Evolutionary conservation across 2,113 vertebrate species (phyloP), one percentile per base, ranked within the genome.

Genomic region (Pollachius pollachius): DNA sequence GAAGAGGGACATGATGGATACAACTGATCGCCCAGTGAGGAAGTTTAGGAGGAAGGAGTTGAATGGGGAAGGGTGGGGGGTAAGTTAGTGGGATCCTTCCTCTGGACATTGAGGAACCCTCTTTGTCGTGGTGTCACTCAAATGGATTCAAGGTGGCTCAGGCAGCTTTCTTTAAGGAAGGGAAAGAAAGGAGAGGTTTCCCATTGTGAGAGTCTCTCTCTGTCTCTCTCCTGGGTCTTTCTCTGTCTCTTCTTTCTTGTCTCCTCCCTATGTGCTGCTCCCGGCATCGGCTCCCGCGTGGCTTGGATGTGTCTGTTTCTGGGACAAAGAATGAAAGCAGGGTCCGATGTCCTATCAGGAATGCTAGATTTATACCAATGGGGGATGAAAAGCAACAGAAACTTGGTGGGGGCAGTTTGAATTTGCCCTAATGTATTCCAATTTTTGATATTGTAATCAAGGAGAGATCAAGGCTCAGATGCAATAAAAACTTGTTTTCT

Each of bases 1-100:
- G 94, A 96, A 95, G 92, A 91, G 86, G 82, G 91, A 90, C 77
- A 93, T 95, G 96, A 96, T 94, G 92, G 94, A 96, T 94, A 92
- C 94, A 93, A 92, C 92, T 93, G 93, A 89, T 94, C 92, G 89
- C 92, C 92, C 86, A 68, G 80, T 85, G 86, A 96, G 95, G 95
- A 97, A 96, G 94, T 94, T 84, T 77, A 15, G 80, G 82, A 81
- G 79, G 75, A 85, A 72, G 78, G 70, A 84, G 61, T 68, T 48
- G 41, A 48, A 68, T 69, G 71, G 84, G 82, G 58, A 83, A 41
- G 92, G 83, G 54, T 17, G 54, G 54, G 54, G 17, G 54, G 54
- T 57, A 17, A 57, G 54, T 3, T 16, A n/a, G 52, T 17, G 90
- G 93, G 90, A 85, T 88, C 86, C 90, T 92, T 93, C 92, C 89